Conservation (phyloP, 1,140 invertebrate species). For the Megalopta genalis region DNA sequence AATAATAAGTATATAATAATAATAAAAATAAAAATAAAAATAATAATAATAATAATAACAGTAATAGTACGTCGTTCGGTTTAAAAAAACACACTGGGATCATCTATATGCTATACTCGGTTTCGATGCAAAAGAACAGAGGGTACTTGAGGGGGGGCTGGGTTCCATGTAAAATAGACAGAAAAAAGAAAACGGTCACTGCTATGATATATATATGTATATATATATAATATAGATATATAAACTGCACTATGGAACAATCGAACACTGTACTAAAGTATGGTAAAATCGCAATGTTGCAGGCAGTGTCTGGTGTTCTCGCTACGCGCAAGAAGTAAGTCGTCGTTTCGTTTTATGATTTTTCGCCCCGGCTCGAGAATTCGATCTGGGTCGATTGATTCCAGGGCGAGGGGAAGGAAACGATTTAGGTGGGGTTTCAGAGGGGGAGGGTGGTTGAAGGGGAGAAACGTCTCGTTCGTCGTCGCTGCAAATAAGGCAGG, state of each 20-base stretch:
- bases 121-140: no score
- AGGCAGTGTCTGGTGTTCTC: constrained; percentile 48
- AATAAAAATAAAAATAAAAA: no score
- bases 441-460: neutral
- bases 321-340: constrained; percentile 50
- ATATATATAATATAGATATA: no score
- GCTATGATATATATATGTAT: constrained; percentile 11
- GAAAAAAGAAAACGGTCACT: constrained; percentile 37
- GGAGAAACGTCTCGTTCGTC: constrained; percentile 27
- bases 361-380: constrained; percentile 37
- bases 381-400: constrained; percentile 25
- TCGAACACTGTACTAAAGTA: constrained; percentile 44
- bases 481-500: constrained; percentile 17
- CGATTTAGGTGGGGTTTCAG: neutral
- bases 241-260: constrained; percentile 43
- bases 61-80: no score
- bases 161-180: constrained; percentile 32
- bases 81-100: constrained; percentile 4
- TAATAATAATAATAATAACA: no score
- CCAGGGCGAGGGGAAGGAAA: neutral
- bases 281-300: constrained; percentile 47
- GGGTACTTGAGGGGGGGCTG: no score
- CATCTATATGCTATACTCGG: constrained; percentile 14
- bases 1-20: no score
- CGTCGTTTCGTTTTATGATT: constrained; percentile 38